Evolutionary conservation across 1,140 invertebrate species (phyloP).

Genomic region (Procambarus clarkii): DNA sequence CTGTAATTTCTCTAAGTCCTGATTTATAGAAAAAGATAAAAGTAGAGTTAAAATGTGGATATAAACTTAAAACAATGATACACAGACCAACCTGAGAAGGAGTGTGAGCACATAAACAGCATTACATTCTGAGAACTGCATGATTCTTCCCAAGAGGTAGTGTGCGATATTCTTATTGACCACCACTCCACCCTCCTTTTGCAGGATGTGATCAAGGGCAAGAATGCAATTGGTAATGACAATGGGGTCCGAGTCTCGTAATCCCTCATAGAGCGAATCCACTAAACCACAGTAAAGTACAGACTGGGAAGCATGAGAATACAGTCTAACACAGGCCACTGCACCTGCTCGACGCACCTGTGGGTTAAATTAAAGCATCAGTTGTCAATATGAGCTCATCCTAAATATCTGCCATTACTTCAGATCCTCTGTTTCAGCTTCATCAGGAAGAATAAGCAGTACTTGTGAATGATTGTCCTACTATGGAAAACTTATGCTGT

Average conservation of each 20-base stretch:
- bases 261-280: conserved; percentile 39
- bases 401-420: not conserved
- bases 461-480: no score
- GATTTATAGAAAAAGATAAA: not conserved
- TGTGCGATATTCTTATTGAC: conserved; percentile 60
- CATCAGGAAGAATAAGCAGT: no score
- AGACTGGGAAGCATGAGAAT: conserved; percentile 22
- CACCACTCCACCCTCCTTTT: conserved; percentile 48
- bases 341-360: conserved; percentile 57
- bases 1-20: no score
- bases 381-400: not conserved
- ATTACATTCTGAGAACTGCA: conserved; percentile 61
- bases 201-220: conserved; percentile 42
- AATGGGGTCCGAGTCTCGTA: conserved; percentile 59
- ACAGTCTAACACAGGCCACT: conserved; percentile 36
- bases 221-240: conserved; percentile 51
- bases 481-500: no score
- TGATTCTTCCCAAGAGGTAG: conserved; percentile 47
- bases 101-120: conserved; percentile 48
- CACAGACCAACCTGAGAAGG: conserved; percentile 42
- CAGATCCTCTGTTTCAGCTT: no score
- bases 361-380: not conserved
- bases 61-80: not conserved
- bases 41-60: not conserved
- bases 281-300: conserved; percentile 37